Evolutionary conservation across 53 echinoderm and acorn worm genomes (phyloP), one percentile per base, ranked within the genome.

Genomic region (Pentamera pediparva): DNA sequence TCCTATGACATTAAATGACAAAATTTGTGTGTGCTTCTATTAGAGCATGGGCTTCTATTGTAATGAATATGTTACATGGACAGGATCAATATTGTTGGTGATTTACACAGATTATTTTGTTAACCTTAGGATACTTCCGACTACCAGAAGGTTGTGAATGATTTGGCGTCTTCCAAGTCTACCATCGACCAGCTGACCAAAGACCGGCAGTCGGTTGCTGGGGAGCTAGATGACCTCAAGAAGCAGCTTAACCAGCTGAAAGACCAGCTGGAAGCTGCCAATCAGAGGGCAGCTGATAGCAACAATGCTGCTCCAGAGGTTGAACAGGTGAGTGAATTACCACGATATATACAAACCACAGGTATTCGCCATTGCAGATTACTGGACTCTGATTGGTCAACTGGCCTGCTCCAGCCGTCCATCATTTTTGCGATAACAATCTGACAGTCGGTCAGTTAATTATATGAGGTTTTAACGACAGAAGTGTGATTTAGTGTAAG

Each of bases 171-270:
- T 51, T 81, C 91, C 12, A 77, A 83, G 19, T 37, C 89, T 62
- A 86, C 78, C 22, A 65, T 89, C 56, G 81, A 82, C 25, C 74
- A 76, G 57, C 86, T 89, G 59, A 55, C 78, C 37, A 76, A 75
- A 64, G 86, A 86, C 36, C 82, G 82, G 10, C 41, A 64, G 39
- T 63, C 85, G 0, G 88, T 87, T 3, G 72, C 92, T 27, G 35
- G 75, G 3, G 89, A 92, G 56, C 70, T 93, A 22, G 86, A 84
- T 29, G 89, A 83, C 32, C 69, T 89, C 10, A 90, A 93, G 63
- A 78, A 79, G 21, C 84, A 79, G 57, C 70, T 84, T 53, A 79
- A 63, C 22, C 82, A 86, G 35, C 83, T 89, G 35, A 82, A 86
- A 78, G 67, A 86, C 29, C 86, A 86, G 15, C 41, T 89, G 12